A percentile compares a stretch with the other conserved stretches of the same genome.
Evolutionary conservation across 1,140 invertebrate species (phyloP).

Genomic region (Drosophila repleta): DNA sequence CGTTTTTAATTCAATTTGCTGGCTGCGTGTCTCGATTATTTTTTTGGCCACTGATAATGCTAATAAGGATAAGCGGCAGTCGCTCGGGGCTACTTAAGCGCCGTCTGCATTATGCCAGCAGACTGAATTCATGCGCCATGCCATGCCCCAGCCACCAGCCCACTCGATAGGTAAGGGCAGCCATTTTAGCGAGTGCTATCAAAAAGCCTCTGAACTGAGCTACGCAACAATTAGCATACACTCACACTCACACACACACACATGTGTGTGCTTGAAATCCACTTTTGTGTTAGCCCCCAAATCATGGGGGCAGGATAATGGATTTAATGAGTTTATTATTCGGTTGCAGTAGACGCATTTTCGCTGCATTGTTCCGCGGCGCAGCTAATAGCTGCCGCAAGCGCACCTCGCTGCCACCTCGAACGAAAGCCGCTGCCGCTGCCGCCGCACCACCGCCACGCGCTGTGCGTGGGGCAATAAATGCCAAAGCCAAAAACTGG

Average conservation of each 20-base stretch:
- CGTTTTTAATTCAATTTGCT: conserved; percentile 75
- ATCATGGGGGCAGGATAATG: conserved; percentile 74
- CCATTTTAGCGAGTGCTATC: conserved; percentile 20
- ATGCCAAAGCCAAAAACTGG: conserved; percentile 46
- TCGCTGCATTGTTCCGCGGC: conserved; percentile 30
- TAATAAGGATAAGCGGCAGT: conserved; percentile 75
- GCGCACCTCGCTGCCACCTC: conserved; percentile 30
- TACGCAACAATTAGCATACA: conserved; percentile 67
- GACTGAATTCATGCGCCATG: neutral
- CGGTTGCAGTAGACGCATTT: conserved; percentile 42
- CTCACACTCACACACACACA: conserved; percentile 24
- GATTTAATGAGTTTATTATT: conserved; percentile 82
- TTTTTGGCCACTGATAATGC: conserved; percentile 73
- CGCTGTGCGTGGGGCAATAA: conserved; percentile 22
- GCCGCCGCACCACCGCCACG: neutral
- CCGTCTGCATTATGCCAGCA: conserved; percentile 6
- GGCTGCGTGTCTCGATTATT: conserved; percentile 72
- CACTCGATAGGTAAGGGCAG: neutral
- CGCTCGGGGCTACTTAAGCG: conserved; percentile 59
- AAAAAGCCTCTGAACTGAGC: neutral
- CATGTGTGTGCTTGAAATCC: conserved; percentile 46
- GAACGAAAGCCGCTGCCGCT: neutral
- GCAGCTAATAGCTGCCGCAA: neutral
- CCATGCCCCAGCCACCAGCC: neutral
- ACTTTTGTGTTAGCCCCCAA: conserved; percentile 74